phyloP scores from a whole-genome alignment of 2,888 invertebrate genomes.

The Lasioglossum morio region DNA sequence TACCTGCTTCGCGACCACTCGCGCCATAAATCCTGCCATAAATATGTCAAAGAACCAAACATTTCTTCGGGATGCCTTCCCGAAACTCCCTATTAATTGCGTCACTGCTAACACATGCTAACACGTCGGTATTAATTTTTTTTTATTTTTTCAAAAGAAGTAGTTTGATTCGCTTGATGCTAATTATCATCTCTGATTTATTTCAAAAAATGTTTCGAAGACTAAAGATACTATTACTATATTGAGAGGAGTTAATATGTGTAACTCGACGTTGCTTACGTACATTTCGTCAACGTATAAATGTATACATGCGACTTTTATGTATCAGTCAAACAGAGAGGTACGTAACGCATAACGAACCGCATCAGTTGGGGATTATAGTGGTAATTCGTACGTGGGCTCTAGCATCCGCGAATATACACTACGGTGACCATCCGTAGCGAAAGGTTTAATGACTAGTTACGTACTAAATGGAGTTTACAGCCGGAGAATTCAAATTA shows the following conservation, averaged over 20 bases:
- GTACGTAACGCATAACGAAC: not conserved
- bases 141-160: not conserved
- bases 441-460: conserved; percentile 12
- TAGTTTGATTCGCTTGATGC: not conserved
- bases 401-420: not conserved
- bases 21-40: too few species aligned
- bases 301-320: not conserved
- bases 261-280: too few species aligned
- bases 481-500: conserved; percentile 11
- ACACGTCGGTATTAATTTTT: not conserved
- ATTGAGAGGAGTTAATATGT: not conserved
- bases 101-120: too few species aligned
- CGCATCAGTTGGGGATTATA: not conserved
- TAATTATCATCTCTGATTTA: not conserved
- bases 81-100: too few species aligned
- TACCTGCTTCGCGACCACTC: too few species aligned
- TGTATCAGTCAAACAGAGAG: not conserved
- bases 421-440: not conserved
- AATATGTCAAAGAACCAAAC: too few species aligned
- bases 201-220: not conserved
- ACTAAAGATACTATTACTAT: not conserved
- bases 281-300: not conserved
- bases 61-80: too few species aligned
- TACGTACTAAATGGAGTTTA: conserved; percentile 7
- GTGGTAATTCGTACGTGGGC: not conserved